phyloP scores from a whole-genome alignment of 2,113 vertebrate species.

The Archilochus colubris region DNA sequence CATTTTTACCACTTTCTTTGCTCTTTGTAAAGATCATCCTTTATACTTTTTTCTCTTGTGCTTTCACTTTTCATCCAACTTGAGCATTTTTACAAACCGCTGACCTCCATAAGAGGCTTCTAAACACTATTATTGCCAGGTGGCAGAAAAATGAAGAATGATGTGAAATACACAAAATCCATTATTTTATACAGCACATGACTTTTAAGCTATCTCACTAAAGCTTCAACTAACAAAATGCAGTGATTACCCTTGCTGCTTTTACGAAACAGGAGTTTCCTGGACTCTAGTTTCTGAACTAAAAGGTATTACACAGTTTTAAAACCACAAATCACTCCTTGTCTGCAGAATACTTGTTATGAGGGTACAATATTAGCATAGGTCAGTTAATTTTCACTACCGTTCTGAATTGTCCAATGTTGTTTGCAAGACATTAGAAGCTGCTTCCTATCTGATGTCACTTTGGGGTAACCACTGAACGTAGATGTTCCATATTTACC shows the following conservation, averaged over 20 bases:
- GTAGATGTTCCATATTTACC: background rate
- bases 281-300: background rate
- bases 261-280: background rate
- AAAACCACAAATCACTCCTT: background rate
- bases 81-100: background rate
- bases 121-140: background rate
- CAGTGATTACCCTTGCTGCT: background rate
- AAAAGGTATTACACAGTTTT: background rate
- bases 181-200: background rate
- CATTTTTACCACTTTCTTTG: background rate
- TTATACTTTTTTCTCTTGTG: background rate
- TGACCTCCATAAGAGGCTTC: background rate
- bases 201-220: constrained; percentile 5
- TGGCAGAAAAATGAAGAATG: background rate
- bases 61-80: background rate
- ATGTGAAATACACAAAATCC: background rate
- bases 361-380: background rate
- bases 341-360: background rate
- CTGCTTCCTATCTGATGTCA: background rate
- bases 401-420: background rate
- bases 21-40: background rate
- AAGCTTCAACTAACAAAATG: background rate
- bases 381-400: background rate
- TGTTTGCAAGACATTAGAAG: background rate
- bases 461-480: background rate